Percentiles rank a stretch among this genome's conserved stretches.
Evolutionary conservation across 2,113 vertebrate species (phyloP).

Genomic region (Lynx canadensis): DNA sequence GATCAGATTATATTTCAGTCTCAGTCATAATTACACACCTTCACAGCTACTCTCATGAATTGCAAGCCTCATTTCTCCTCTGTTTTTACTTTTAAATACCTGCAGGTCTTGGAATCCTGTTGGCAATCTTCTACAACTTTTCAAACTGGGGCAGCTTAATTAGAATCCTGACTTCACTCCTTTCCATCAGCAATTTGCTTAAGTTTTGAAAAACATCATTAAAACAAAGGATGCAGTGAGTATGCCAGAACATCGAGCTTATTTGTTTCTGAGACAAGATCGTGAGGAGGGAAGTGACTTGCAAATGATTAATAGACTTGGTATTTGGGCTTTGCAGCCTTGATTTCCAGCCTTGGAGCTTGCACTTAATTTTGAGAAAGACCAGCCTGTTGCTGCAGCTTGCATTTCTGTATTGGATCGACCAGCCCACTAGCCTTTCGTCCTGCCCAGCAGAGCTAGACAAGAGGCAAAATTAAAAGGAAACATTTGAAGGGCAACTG

Average conservation of each 20-base stretch:
- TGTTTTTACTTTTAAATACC: slow-evolving; percentile 60
- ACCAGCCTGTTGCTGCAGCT: background rate
- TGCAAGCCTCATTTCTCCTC: slow-evolving; percentile 44
- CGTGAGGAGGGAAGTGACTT: background rate
- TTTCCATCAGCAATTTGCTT: slow-evolving; percentile 38
- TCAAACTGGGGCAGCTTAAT: slow-evolving; percentile 56
- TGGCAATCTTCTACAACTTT: slow-evolving; percentile 55
- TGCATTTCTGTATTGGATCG: background rate
- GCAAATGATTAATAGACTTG: slow-evolving; percentile 45
- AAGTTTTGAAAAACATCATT: slow-evolving; percentile 40
- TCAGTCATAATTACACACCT: slow-evolving; percentile 64
- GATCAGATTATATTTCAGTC: slow-evolving; percentile 59
- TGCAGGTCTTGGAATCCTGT: slow-evolving; percentile 48
- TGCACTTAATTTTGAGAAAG: slow-evolving; percentile 53
- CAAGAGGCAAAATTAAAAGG: background rate
- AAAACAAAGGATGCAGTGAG: background rate
- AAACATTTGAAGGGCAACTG: background rate
- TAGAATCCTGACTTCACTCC: slow-evolving; percentile 52
- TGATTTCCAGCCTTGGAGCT: slow-evolving; percentile 29
- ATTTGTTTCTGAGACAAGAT: slow-evolving; percentile 46
- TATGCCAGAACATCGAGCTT: background rate
- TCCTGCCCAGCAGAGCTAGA: background rate
- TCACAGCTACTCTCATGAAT: background rate
- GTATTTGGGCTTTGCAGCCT: slow-evolving; percentile 39
- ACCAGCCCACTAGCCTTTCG: background rate